Evolutionary conservation across 2,888 invertebrate species (phyloP), one percentile per base, ranked within the genome.

Genomic region (Urechis unicinctus): DNA sequence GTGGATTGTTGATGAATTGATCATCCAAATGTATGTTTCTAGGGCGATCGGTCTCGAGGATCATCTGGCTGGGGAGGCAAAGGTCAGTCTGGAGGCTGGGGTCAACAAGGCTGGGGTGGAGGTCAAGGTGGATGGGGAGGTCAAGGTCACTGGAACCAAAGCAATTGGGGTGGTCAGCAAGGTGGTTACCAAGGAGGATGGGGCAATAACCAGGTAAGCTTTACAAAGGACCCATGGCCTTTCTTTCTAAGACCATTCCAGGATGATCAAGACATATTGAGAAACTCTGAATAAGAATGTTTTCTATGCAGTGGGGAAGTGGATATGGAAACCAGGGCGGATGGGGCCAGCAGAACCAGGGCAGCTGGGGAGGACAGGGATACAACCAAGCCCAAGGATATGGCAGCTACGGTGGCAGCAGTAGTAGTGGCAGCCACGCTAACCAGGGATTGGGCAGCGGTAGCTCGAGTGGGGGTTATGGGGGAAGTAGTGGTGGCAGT

Each of bases 371-470:
- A 29, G 58, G 51, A 52, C 62, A 30, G 60, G 63, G n/a, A 43
- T 53, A 47, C 64, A 69, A 64, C 66, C 67, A 5, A 57, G 63
- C 42, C 66, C 66, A 47, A 46, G 58, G 58, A 36, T 36, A 9
- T 17, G 36, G 36, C 28, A 29, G 22, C 30, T 55, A 50, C 50
- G 47, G 49, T 1, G 13, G 22, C 21, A 6, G 48, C 48, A 48
- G 48, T 48, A 26, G 48, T 6, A 22, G 4, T 22, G n/a, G n/a
- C n/a, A n/a, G n/a, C n/a, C n/a, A 26, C 28, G 13, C 13, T 26
- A 48, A 48, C 48, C 51, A 51, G 51, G 43, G 43, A 17, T 22
- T 21, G 22, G 24, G 44, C 6, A 24, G n/a, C n/a, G 25, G 44
- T 42, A 28, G 52, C 26, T n/a, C 26, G 13, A n/a, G n/a, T n/a